Base-by-base conservation (phyloP, 2,888 invertebrate species). In the Anorthoa munda region DNA sequence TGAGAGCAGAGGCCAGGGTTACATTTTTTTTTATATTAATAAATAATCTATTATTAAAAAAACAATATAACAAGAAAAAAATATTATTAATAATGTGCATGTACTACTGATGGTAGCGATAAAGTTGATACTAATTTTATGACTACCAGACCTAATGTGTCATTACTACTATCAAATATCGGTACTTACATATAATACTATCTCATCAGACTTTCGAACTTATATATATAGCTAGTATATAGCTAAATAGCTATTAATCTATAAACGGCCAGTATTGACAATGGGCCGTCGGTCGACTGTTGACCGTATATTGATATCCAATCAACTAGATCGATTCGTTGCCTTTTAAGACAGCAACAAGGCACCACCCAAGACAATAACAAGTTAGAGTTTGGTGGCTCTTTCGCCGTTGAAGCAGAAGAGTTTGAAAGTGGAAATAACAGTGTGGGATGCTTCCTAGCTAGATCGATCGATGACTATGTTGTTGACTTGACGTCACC, bases 321-420 rank as follows among this genome's bases (percentile, higher is more conserved):
- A 61, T 72, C n/a, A 74, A 46, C 4, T 9, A 46, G 50, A 58
- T 51, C 13, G 45, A 50, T 76, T 56, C 13, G 75, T 45, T 56
- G 18, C 68, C 59, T 59, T 59, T 21, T 70, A 50, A 50, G 46
- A 31, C 12, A 48, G 0, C 23, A 21, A 13, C 15, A 39, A 18
- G 21, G 13, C 5, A 60, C 48, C 58, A 77, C 58, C 68, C 58
- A 75, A 60, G 48, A 77, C 53, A 60, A 68, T 59, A 46, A 51
- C 18, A 4, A 31, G 12, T 5, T 39, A n/a, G 7, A 2, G 23
- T 74, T 77, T 11, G 4, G 50, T 67, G 5, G 50, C 11, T 31
- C 11, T 13, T 13, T 48, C 21, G 46, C n/a, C 39, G 5, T 21
- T n/a, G 1, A 1, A 21, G 39, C 13, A 45, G 3, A 59, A n/a